These are phyloP conservation scores for Eira barbara DNA, from an alignment of 2,113 vertebrate species.

Conservation along the genomic window DNA sequence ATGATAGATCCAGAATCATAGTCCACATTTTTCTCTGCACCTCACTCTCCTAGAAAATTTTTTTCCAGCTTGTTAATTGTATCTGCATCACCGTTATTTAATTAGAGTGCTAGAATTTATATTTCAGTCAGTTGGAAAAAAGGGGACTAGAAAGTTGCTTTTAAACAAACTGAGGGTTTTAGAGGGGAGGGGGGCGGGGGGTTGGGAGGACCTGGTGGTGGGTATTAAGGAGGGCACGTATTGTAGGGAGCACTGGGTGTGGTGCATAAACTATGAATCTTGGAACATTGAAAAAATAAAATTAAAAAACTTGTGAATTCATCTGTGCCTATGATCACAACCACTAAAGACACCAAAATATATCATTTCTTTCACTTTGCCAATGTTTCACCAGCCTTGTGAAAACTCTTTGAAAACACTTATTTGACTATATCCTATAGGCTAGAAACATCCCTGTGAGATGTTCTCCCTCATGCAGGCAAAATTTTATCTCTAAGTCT, in stretches of 20 bases:
- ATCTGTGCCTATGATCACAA: background rate
- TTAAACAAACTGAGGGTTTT: too few species aligned
- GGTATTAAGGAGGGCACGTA: too few species aligned
- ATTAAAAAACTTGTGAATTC: background rate
- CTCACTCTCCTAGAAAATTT: background rate
- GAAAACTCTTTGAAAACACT: background rate
- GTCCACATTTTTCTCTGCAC: background rate
- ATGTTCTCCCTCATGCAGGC: background rate
- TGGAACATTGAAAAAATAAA: too few species aligned
- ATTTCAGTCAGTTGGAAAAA: background rate
- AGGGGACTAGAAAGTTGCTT: background rate
- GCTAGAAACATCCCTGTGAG: background rate
- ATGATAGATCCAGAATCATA: background rate
- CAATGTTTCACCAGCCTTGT: too few species aligned
- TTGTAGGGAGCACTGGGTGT: too few species aligned
- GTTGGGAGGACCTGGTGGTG: too few species aligned
- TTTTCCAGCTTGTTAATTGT: background rate
- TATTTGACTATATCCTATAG: background rate
- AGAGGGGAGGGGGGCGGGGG: too few species aligned
- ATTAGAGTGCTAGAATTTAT: background rate
- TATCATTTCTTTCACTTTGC: background rate
- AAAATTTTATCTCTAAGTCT: background rate
- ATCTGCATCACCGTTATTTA: background rate
- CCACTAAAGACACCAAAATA: background rate
- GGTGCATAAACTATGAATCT: too few species aligned